phyloP scores from a whole-genome alignment of 2,113 vertebrate genomes.

The Cynopterus brachyotis region DNA sequence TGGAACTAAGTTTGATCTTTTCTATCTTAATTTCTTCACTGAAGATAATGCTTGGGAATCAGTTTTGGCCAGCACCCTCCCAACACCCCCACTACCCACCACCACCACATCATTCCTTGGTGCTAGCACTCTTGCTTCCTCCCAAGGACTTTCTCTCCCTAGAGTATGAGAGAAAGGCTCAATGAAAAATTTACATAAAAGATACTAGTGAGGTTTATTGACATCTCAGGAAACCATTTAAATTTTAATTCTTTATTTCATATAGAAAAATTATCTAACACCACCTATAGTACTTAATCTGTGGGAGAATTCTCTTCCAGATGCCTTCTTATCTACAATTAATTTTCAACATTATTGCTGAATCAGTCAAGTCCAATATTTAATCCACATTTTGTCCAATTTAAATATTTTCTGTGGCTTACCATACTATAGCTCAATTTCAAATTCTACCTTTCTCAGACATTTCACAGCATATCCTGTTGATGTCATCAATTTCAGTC shows the following conservation, averaged over 20 bases:
- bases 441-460: not conserved
- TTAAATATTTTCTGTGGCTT: not conserved
- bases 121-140: not conserved
- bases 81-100: not conserved
- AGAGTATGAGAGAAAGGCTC: not conserved
- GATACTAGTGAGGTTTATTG: not conserved
- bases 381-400: slow-evolving; percentile 4
- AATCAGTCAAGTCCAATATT: not conserved
- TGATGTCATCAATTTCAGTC: slow-evolving; percentile 23
- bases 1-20: not conserved
- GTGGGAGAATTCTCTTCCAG: slow-evolving; percentile 10
- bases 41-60: not conserved
- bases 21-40: not conserved
- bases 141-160: not conserved
- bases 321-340: not conserved
- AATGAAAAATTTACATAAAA: not conserved
- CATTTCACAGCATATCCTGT: not conserved
- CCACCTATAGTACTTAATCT: not conserved
- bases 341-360: not conserved
- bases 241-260: slow-evolving; percentile 10
- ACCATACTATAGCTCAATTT: not conserved
- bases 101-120: not conserved
- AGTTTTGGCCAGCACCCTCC: not conserved
- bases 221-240: not conserved
- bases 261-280: slow-evolving; percentile 6